Evolutionary conservation across 2,888 invertebrate genomes (phyloP).

Genomic region (Noctua janthe): DNA sequence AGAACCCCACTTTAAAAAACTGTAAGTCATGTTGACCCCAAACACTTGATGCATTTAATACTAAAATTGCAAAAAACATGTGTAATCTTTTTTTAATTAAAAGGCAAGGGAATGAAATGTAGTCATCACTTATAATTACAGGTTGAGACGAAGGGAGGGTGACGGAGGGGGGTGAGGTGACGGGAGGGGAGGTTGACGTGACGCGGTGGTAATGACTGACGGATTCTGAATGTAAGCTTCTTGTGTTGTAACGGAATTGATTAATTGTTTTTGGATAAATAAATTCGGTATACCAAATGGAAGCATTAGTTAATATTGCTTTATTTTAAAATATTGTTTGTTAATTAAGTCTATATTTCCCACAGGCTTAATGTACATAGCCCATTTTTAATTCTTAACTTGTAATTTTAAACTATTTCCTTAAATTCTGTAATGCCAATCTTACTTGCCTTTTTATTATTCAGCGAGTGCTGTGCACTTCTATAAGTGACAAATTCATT

Average conservation of each 20-base stretch:
- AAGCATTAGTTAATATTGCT: background rate
- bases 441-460: too few relatives aligned
- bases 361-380: too few relatives aligned
- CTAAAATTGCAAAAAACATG: conserved; percentile 70
- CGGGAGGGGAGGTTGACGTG: conserved; percentile 14
- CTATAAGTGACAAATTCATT: too few relatives aligned
- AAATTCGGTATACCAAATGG: conserved; percentile 1
- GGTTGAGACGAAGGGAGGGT: conserved; percentile 34
- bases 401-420: too few relatives aligned
- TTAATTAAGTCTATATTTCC: too few relatives aligned
- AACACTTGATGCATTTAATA: conserved; percentile 54
- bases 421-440: too few relatives aligned
- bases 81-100: conserved; percentile 79
- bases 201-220: conserved; percentile 46
- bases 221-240: conserved; percentile 53
- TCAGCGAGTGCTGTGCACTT: too few relatives aligned
- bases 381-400: too few relatives aligned
- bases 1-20: conserved; percentile 55
- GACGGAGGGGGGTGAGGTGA: background rate
- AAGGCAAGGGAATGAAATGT: conserved; percentile 73
- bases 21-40: conserved; percentile 65
- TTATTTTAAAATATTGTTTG: background rate
- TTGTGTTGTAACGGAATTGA: conserved; percentile 34
- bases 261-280: conserved; percentile 25
- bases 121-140: conserved; percentile 76